Conservation (phyloP, 1,140 invertebrate species). For the Mamestra configurata region DNA sequence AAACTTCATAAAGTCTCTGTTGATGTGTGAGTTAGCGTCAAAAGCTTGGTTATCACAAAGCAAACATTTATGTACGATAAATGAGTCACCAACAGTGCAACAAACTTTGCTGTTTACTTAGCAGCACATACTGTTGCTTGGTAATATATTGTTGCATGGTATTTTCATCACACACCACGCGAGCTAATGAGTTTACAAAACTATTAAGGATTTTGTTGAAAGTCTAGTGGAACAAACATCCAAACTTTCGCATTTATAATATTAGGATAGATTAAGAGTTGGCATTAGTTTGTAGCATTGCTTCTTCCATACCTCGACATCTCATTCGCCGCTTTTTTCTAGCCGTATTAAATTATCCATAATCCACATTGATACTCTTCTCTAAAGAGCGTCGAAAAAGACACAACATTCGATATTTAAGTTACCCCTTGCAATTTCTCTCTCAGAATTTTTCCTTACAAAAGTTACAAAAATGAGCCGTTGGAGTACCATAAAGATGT, state of each 20-base stretch:
- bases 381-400: too few species aligned
- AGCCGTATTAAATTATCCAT: too few species aligned
- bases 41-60: slow-evolving; percentile 42
- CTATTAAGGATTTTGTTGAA: neutral
- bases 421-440: neutral
- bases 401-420: too few species aligned
- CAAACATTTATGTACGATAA: slow-evolving; percentile 44
- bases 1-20: neutral
- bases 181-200: slow-evolving; percentile 4
- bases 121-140: too few species aligned
- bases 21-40: neutral
- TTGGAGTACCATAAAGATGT: too few species aligned
- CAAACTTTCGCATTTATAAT: too few species aligned
- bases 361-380: too few species aligned
- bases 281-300: too few species aligned
- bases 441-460: neutral
- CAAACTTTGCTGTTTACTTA: slow-evolving; percentile 41
- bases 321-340: too few species aligned
- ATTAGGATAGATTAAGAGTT: too few species aligned
- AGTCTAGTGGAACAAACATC: too few species aligned
- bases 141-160: slow-evolving; percentile 7
- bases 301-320: too few species aligned
- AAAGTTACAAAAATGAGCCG: neutral
- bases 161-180: slow-evolving; percentile 4
- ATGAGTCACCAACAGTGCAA: slow-evolving; percentile 42